A percentile compares a stretch with the other conserved stretches of the same genome.
These are phyloP conservation scores for Nemotelus nigrinus DNA, from an alignment of 2,888 invertebrate genomes.

Conservation along the genomic window DNA sequence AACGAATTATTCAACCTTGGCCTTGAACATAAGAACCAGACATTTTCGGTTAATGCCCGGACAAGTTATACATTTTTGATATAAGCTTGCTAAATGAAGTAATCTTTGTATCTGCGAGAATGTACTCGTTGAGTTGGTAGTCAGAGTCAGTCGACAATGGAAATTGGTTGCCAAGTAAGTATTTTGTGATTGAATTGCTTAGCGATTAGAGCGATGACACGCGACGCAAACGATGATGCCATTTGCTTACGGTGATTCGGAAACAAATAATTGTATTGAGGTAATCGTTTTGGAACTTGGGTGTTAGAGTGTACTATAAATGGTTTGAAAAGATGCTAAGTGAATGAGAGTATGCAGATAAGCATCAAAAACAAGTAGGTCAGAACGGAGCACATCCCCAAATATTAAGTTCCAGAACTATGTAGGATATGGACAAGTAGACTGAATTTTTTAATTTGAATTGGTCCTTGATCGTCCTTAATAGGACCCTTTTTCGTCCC, in stretches of 20 bases:
- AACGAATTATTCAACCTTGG: conserved; percentile 44
- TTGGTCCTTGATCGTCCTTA: too few relatives aligned
- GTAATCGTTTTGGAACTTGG: conserved; percentile 16
- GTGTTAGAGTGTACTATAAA: conserved; percentile 23
- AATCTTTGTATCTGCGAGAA: conserved; percentile 8
- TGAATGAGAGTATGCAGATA: neutral
- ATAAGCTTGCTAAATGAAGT: conserved; percentile 24
- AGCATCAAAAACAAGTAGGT: too few relatives aligned
- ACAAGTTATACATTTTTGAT: conserved; percentile 24
- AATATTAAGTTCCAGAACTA: too few relatives aligned
- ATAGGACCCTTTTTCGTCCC: too few relatives aligned
- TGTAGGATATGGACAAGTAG: too few relatives aligned
- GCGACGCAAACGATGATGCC: conserved; percentile 30
- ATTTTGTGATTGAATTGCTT: conserved; percentile 23
- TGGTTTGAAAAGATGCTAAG: conserved; percentile 6
- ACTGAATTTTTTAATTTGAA: too few relatives aligned
- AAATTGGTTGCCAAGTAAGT: conserved; percentile 16
- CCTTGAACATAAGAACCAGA: conserved; percentile 48
- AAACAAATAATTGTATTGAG: conserved; percentile 24
- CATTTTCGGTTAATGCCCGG: conserved; percentile 47
- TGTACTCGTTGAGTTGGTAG: neutral
- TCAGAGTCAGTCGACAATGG: neutral
- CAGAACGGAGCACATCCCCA: too few relatives aligned
- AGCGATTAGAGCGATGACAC: conserved; percentile 3
- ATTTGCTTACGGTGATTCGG: conserved; percentile 21